Conservation (phyloP, 2,888 invertebrate genomes). For the Ochropleura plecta region DNA sequence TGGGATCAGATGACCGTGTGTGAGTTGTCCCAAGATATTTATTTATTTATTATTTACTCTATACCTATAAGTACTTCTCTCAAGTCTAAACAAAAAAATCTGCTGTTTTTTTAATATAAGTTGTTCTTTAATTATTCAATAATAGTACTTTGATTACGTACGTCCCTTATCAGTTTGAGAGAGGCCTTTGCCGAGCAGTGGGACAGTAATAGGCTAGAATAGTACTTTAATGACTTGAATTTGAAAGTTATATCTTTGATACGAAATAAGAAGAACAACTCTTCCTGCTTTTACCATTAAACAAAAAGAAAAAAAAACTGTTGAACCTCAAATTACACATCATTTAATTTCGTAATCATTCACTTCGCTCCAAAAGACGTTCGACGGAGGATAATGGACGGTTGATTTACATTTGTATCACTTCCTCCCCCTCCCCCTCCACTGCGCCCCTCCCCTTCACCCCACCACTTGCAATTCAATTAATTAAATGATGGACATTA, state of each 20-base stretch:
- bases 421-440: conserved; percentile 6
- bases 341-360: conserved; percentile 46
- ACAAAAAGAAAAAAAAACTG: not conserved
- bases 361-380: conserved; percentile 38
- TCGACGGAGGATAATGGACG: conserved; percentile 51
- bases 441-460: not conserved
- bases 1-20: too few species aligned
- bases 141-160: too few species aligned
- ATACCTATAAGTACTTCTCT: not conserved
- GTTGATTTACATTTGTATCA: conserved; percentile 69
- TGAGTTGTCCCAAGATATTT: too few species aligned
- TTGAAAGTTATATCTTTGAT: not conserved
- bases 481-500: conserved; percentile 56
- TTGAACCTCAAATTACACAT: conserved; percentile 25
- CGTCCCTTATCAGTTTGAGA: too few species aligned
- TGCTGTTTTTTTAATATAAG: not conserved
- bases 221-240: not conserved
- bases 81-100: not conserved
- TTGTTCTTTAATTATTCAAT: not conserved
- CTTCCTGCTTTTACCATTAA: not conserved
- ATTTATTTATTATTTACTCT: too few species aligned
- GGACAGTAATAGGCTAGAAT: too few species aligned
- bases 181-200: too few species aligned
- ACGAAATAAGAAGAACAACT: not conserved
- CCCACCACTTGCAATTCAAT: conserved; percentile 48